A percentile compares a stretch with the other conserved stretches of the same genome.
Conservation (phyloP, 2,113 vertebrate genomes). For the Halcyon senegalensis region DNA sequence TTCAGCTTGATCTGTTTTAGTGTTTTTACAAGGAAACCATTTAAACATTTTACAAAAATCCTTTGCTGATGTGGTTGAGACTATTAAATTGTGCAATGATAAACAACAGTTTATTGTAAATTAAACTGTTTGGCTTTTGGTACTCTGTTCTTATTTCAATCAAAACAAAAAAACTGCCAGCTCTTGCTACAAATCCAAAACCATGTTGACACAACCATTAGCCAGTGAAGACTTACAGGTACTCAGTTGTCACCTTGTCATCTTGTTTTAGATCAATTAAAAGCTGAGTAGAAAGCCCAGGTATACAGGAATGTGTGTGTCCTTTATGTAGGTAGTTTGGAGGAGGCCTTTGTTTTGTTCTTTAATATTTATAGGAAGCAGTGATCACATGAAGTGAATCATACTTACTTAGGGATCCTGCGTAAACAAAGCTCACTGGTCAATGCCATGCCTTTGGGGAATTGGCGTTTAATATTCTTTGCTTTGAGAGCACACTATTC, state of each 20-base stretch:
- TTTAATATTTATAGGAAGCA: background rate
- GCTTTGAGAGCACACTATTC: background rate
- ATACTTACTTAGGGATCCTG: background rate
- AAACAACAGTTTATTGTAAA: background rate
- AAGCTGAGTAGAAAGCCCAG: background rate
- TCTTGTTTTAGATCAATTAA: background rate
- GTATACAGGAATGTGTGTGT: background rate
- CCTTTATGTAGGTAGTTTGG: background rate
- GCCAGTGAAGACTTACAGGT: background rate
- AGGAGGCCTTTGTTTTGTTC: background rate
- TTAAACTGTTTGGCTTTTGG: background rate
- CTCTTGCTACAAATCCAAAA: background rate
- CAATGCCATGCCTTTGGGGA: background rate
- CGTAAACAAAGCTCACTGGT: background rate
- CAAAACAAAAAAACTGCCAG: background rate
- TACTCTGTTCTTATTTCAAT: background rate
- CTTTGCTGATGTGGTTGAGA: background rate
- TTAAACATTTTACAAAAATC: background rate
- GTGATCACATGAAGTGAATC: background rate
- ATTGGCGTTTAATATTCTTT: background rate
- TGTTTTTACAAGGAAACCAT: background rate
- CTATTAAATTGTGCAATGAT: background rate
- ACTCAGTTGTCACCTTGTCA: background rate
- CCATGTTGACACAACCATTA: background rate
- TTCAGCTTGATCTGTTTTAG: background rate